Percentiles rank a stretch among this genome's conserved stretches.
phyloP scores from a whole-genome alignment of 2,797 vertebrate species.

The Dicrostonyx torquatus region DNA sequence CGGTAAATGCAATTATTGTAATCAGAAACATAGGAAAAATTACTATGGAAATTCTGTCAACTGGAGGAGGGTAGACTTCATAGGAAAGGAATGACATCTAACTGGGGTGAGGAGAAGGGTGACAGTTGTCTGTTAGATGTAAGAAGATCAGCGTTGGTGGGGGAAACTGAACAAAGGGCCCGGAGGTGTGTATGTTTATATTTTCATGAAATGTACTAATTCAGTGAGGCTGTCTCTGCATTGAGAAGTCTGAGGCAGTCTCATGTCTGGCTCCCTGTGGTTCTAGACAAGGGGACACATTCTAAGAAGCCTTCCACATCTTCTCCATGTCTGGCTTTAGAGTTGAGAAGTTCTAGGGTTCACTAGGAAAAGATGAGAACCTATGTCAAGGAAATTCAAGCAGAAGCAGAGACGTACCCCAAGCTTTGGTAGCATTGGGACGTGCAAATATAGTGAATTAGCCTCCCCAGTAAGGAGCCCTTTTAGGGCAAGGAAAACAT shows the following conservation, averaged over 20 bases:
- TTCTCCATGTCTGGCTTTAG: background rate
- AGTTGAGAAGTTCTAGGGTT: background rate
- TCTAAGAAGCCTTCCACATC: background rate
- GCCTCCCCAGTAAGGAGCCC: constrained; percentile 24
- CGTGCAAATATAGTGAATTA: constrained; percentile 53
- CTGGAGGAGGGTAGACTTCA: background rate
- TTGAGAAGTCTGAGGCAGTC: background rate
- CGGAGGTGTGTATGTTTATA: too few relatives aligned
- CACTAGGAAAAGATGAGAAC: constrained; percentile 2
- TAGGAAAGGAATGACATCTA: background rate
- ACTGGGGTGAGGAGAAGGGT: background rate
- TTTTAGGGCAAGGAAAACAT: constrained; percentile 66
- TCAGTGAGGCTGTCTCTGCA: background rate
- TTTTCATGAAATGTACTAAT: background rate
- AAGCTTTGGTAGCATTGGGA: background rate
- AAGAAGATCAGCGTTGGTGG: background rate
- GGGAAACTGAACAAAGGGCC: background rate
- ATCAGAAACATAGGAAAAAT: background rate
- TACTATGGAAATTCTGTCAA: background rate
- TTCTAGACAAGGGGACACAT: background rate
- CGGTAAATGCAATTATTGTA: background rate
- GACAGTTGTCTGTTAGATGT: background rate
- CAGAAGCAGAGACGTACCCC: constrained; percentile 33
- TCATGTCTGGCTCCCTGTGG: background rate
- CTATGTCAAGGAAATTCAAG: background rate